phyloP scores from a whole-genome alignment of 2,113 vertebrate genomes.

The Dasyprocta punctata region DNA sequence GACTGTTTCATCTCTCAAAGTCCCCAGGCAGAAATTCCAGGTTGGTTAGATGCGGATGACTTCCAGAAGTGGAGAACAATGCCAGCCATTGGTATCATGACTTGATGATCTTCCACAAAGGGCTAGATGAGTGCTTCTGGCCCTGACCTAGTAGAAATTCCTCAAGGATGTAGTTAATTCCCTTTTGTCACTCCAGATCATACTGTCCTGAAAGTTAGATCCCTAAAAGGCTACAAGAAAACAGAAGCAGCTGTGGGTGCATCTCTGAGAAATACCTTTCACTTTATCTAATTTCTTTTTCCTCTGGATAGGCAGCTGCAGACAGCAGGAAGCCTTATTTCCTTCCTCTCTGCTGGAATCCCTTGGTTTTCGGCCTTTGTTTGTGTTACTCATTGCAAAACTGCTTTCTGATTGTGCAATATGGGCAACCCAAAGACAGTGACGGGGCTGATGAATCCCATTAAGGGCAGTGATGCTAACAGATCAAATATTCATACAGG shows the following conservation, averaged over 20 bases:
- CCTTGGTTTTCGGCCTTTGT: conserved; percentile 39
- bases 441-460: not conserved
- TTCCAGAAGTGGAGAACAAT: conserved; percentile 18
- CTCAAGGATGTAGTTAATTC: not conserved
- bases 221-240: not conserved
- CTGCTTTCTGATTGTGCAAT: conserved; percentile 33
- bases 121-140: not conserved
- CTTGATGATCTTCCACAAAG: not conserved
- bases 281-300: conserved; percentile 24
- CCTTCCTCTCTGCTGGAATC: conserved; percentile 46
- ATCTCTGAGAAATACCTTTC: conserved; percentile 47
- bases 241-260: not conserved
- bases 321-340: conserved; percentile 38
- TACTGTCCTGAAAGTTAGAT: not conserved
- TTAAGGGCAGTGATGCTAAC: not conserved
- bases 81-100: not conserved
- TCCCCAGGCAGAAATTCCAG: not conserved
- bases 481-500: not conserved
- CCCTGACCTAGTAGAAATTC: not conserved
- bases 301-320: not conserved
- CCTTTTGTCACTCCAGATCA: not conserved
- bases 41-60: not conserved
- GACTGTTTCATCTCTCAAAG: not conserved
- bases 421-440: not conserved
- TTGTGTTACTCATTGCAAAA: conserved; percentile 59